Percentiles rank a stretch among this genome's conserved stretches.
phyloP scores from a whole-genome alignment of 2,888 invertebrate genomes.

The Platypus cylindrus region DNA sequence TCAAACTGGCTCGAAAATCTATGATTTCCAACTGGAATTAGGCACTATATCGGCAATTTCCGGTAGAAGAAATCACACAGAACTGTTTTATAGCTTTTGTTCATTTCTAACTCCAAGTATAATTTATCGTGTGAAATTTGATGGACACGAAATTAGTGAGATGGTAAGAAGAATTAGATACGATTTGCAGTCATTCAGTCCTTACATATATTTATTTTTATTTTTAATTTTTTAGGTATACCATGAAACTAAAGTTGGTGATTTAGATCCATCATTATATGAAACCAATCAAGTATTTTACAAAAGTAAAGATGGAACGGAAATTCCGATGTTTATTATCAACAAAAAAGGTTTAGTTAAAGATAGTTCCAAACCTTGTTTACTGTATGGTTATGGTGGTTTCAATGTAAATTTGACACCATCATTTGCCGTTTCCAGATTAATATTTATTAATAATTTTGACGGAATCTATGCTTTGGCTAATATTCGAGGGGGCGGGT shows the following conservation, averaged over 20 bases:
- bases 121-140: conserved; percentile 77
- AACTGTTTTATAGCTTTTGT: conserved; percentile 88
- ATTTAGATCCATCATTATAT: conserved; percentile 65
- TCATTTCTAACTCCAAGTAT: conserved; percentile 85
- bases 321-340: conserved; percentile 92
- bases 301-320: conserved; percentile 81
- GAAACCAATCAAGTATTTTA: conserved; percentile 87
- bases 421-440: conserved; percentile 71
- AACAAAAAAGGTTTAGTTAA: conserved; percentile 56
- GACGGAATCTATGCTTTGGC: conserved; percentile 82
- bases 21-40: conserved; percentile 68
- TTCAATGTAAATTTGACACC: conserved; percentile 91
- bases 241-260: conserved; percentile 73
- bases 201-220: background rate
- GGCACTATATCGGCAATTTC: conserved; percentile 78
- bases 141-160: conserved; percentile 41
- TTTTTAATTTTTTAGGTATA: conserved; percentile 46
- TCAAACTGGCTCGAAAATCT: conserved; percentile 55
- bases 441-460: conserved; percentile 82
- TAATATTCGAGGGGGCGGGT: conserved; percentile 95
- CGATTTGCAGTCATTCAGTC: background rate
- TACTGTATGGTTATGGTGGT: conserved; percentile 94
- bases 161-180: conserved; percentile 42
- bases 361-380: conserved; percentile 65
- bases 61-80: conserved; percentile 71